Conservation (phyloP, 1,140 invertebrate genomes). For the Maniola jurtina region DNA sequence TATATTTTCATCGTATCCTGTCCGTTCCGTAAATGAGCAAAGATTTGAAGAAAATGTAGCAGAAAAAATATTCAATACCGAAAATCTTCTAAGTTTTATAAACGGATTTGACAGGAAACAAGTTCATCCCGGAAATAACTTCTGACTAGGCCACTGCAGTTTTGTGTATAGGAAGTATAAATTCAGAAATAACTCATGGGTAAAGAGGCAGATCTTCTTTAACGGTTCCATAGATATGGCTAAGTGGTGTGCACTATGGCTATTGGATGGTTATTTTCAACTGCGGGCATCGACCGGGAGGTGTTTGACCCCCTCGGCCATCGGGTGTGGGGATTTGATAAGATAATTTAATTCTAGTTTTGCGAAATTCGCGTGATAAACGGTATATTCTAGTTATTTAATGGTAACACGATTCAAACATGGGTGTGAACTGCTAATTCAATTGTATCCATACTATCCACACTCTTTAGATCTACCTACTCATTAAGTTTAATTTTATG, state of each 20-base stretch:
- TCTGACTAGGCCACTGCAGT: background rate
- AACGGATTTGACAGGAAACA: too few relatives aligned
- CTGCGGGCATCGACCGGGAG: conserved; percentile 33
- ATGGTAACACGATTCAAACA: too few relatives aligned
- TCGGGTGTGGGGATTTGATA: conserved; percentile 9
- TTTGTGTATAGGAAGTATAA: background rate
- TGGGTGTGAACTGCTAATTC: too few relatives aligned
- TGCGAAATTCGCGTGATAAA: background rate
- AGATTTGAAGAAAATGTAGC: too few relatives aligned
- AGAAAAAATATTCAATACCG: too few relatives aligned
- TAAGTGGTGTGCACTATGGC: conserved; percentile 34
- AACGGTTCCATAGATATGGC: conserved; percentile 14
- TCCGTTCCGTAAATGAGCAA: too few relatives aligned
- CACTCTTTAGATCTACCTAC: too few relatives aligned
- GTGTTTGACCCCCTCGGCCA: conserved; percentile 9
- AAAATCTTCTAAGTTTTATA: too few relatives aligned
- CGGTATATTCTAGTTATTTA: background rate
- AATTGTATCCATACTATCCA: too few relatives aligned
- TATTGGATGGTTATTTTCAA: conserved; percentile 50
- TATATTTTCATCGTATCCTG: too few relatives aligned
- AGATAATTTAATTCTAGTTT: conserved; percentile 7
- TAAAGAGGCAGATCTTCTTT: background rate
- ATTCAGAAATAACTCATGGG: background rate
- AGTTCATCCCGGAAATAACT: too few relatives aligned
- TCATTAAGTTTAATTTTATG: too few relatives aligned